These are phyloP conservation scores for Lepidothrix coronata DNA, from an alignment of 2,113 vertebrate species.

Conservation along the genomic window DNA sequence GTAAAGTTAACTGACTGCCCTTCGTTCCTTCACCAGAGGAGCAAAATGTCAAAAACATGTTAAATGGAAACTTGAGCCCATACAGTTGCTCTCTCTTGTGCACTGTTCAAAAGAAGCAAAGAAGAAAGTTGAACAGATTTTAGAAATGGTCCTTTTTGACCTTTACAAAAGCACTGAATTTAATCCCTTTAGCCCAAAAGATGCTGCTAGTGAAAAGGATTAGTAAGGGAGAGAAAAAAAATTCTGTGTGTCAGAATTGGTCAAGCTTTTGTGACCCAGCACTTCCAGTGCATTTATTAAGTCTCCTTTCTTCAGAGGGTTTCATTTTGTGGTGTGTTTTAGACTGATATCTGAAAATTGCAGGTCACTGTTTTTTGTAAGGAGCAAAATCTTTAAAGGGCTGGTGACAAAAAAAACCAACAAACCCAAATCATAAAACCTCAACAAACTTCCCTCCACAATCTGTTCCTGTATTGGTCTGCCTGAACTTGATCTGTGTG, in stretches of 20 bases:
- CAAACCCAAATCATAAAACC: neutral
- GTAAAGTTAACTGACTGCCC: slow-evolving; percentile 18
- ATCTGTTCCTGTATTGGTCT: neutral
- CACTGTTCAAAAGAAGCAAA: neutral
- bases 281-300: neutral
- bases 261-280: neutral
- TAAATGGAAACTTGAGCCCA: slow-evolving; percentile 17
- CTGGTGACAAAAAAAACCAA: neutral
- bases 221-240: neutral
- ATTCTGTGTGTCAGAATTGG: neutral
- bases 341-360: neutral
- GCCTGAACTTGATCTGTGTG: neutral
- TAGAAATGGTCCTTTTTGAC: slow-evolving; percentile 15
- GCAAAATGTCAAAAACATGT: slow-evolving; percentile 39
- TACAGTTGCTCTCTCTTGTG: slow-evolving; percentile 8
- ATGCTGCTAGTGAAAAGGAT: slow-evolving; percentile 13
- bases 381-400: neutral
- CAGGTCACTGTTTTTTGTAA: neutral
- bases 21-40: neutral
- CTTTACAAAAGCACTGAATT: slow-evolving; percentile 31
- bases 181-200: slow-evolving; percentile 25
- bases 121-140: slow-evolving; percentile 14
- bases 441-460: neutral
- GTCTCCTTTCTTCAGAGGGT: neutral
- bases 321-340: neutral